Conservation (phyloP, 2,888 invertebrate genomes). For the Germaria angustata region DNA sequence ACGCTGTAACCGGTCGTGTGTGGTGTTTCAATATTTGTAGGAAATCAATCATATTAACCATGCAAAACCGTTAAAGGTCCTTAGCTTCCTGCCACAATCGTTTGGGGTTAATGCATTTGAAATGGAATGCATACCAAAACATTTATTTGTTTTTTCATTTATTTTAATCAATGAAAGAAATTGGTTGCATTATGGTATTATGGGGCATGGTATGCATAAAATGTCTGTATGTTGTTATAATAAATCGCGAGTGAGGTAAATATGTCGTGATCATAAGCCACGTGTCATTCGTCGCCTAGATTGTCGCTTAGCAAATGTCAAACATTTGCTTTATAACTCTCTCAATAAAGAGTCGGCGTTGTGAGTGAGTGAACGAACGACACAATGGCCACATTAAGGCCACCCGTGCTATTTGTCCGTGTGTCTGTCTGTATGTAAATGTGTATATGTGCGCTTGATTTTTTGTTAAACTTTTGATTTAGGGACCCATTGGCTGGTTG, state of each 20-base stretch:
- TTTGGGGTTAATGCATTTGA: slow-evolving; percentile 23
- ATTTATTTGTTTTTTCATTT: neutral
- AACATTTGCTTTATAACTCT: slow-evolving; percentile 61
- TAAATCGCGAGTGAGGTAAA: slow-evolving; percentile 3
- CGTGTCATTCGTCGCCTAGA: slow-evolving; percentile 66
- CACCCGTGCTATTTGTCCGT: slow-evolving; percentile 55
- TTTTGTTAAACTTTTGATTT: slow-evolving; percentile 41
- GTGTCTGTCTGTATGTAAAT: slow-evolving; percentile 3
- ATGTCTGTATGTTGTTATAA: slow-evolving; percentile 6
- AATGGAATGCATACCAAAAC: neutral
- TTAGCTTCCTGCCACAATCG: slow-evolving; percentile 52
- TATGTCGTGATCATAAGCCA: slow-evolving; percentile 66
- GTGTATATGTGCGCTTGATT: neutral
- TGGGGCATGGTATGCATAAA: slow-evolving; percentile 14
- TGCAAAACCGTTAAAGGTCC: slow-evolving; percentile 46
- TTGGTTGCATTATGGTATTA: slow-evolving; percentile 10
- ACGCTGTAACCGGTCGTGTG: neutral
- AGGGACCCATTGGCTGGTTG: slow-evolving; percentile 52
- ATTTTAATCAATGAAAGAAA: slow-evolving; percentile 43
- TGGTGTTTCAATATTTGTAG: neutral
- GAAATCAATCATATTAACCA: slow-evolving; percentile 57
- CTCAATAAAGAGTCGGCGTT: slow-evolving; percentile 38
- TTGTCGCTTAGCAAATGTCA: slow-evolving; percentile 61
- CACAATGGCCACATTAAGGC: slow-evolving; percentile 52
- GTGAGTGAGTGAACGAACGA: slow-evolving; percentile 20